A percentile compares a stretch with the other conserved stretches of the same genome.
phyloP scores from a whole-genome alignment of 2,888 invertebrate genomes.

The Onchidella celtica region DNA sequence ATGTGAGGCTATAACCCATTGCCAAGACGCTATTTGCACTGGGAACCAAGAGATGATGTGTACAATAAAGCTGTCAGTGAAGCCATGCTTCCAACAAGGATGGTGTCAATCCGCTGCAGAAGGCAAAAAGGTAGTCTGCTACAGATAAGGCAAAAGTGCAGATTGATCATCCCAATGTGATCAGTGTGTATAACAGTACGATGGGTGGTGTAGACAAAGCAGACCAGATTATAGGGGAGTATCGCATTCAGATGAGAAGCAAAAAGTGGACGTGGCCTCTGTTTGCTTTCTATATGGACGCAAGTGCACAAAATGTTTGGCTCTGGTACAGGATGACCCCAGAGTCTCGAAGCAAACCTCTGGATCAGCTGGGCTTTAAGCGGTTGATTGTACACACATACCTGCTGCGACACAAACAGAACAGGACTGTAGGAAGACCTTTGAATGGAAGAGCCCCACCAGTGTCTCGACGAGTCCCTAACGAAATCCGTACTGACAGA shows the following conservation, averaged over 20 bases:
- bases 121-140: conserved; percentile 4
- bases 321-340: conserved; percentile 4
- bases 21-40: conserved; percentile 43
- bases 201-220: conserved; percentile 2
- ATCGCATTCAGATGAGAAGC: not conserved
- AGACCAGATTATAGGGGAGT: conserved; percentile 24
- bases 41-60: conserved; percentile 44
- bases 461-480: not conserved
- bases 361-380: not conserved
- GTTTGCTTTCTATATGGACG: not conserved
- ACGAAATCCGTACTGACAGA: not conserved
- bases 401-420: not conserved
- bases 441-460: not conserved
- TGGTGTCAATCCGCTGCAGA: conserved; percentile 16
- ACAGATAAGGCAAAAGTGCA: not conserved
- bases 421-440: not conserved
- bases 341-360: not conserved
- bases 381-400: not conserved
- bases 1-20: conserved; percentile 48
- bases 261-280: conserved; percentile 36
- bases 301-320: not conserved
- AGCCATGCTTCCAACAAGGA: conserved; percentile 35
- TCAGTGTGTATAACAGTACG: not conserved
- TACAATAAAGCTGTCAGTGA: conserved; percentile 39
- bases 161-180: not conserved